Conservation (phyloP, 2,888 invertebrate genomes). For the Aethes cnicana region DNA sequence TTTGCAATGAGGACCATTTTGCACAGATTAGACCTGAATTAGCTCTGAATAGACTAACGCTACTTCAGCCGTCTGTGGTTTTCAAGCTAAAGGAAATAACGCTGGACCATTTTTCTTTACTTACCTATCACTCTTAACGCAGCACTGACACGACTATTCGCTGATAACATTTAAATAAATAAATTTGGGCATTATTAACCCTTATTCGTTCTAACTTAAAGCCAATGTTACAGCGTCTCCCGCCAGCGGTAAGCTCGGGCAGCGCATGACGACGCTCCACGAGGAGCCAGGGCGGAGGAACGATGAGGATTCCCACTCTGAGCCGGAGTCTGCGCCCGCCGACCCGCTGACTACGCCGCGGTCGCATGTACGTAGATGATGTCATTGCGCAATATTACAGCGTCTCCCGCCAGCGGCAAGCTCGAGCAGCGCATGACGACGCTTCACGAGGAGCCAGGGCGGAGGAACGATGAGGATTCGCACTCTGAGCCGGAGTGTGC, state of each 20-base stretch:
- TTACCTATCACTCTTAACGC: too few species aligned
- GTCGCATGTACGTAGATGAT: constrained; percentile 55
- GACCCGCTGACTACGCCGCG: constrained; percentile 68
- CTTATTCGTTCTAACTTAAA: background rate
- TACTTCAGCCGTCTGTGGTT: too few species aligned
- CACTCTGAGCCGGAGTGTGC: constrained; percentile 77
- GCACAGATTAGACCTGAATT: too few species aligned
- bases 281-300: constrained; percentile 87
- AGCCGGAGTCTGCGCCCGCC: constrained; percentile 68
- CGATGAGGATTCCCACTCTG: constrained; percentile 77
- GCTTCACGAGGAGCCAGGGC: constrained; percentile 91
- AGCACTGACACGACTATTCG: too few species aligned
- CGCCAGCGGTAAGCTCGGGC: constrained; percentile 91
- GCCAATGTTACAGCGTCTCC: constrained; percentile 86
- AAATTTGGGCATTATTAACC: too few species aligned
- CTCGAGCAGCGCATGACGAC: constrained; percentile 95
- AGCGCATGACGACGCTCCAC: constrained; percentile 95
- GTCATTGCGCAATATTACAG: constrained; percentile 70
- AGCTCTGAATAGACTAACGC: too few species aligned
- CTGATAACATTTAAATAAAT: too few species aligned
- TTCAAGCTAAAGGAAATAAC: too few species aligned
- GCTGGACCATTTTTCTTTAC: too few species aligned
- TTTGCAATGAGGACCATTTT: too few species aligned
- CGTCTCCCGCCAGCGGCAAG: constrained; percentile 93
- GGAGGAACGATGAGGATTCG: constrained; percentile 73